phyloP scores from a whole-genome alignment of 2,113 vertebrate species.

The Eudyptes chrysolophus region DNA sequence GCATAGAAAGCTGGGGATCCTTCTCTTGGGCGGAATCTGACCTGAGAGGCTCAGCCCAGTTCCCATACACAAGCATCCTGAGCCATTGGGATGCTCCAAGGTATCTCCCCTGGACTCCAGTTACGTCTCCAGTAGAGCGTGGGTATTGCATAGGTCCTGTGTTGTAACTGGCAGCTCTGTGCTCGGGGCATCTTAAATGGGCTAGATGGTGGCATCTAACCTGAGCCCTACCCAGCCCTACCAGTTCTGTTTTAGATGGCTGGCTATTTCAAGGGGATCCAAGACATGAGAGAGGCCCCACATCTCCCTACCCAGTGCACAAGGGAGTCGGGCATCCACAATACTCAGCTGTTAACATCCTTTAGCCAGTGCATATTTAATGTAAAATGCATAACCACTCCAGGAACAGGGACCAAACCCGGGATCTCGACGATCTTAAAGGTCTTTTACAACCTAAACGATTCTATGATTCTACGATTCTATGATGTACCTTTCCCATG shows the following conservation, averaged over 20 bases:
- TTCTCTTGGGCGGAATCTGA: neutral
- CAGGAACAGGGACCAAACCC: neutral
- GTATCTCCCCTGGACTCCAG: neutral
- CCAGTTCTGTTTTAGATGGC: neutral
- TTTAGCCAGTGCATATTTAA: neutral
- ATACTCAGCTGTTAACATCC: neutral
- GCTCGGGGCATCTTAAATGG: neutral
- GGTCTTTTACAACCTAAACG: too few relatives aligned
- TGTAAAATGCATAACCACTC: neutral
- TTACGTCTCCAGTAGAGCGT: neutral
- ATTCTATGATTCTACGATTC: too few relatives aligned
- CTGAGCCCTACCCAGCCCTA: neutral
- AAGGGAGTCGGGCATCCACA: neutral
- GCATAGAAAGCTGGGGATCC: neutral
- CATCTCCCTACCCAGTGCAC: neutral
- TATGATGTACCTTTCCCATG: neutral
- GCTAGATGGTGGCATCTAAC: neutral
- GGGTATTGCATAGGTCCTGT: neutral
- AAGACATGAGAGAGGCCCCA: neutral
- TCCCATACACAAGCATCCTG: neutral
- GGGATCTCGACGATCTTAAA: neutral
- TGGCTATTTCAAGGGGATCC: neutral
- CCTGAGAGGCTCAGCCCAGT: neutral
- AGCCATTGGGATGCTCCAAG: neutral
- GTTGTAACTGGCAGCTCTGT: neutral